Percentiles rank a stretch among this genome's conserved stretches.
Evolutionary conservation across 1,140 invertebrate species (phyloP).

Genomic region (Hormaphis cornu): DNA sequence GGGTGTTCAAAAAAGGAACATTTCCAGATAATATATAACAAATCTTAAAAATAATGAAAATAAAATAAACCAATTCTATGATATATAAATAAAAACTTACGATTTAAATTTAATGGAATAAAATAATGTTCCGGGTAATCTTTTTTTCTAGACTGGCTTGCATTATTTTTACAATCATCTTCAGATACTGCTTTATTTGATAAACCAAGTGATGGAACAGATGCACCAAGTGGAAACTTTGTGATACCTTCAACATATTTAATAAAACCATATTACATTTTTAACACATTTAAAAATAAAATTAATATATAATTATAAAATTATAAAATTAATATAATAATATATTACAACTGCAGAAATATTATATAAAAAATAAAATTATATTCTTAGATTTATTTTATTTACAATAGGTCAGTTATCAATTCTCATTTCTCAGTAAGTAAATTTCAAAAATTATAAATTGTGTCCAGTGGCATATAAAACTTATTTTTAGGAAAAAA

Average conservation of each 20-base stretch:
- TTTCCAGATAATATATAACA: no score
- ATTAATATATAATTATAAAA: background rate
- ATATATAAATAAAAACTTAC: constrained; percentile 39
- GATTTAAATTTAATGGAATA: constrained; percentile 46
- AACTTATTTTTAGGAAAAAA: no score
- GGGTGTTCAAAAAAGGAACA: no score
- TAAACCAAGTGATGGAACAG: constrained; percentile 83
- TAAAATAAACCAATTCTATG: background rate
- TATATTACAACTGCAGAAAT: no score
- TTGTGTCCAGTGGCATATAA: no score
- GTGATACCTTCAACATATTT: constrained; percentile 3
- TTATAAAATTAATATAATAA: background rate
- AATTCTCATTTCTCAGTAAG: no score
- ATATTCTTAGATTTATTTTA: no score
- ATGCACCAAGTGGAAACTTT: constrained; percentile 60
- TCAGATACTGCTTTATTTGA: constrained; percentile 87
- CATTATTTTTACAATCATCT: constrained; percentile 39
- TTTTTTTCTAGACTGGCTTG: constrained; percentile 40
- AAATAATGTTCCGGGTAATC: constrained; percentile 59
- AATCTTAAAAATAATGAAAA: constrained; percentile 1
- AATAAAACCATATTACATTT: background rate
- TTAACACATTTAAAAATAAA: background rate
- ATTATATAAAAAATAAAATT: background rate
- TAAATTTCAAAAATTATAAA: no score
- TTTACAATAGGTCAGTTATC: no score